Evolutionary conservation across 2,888 invertebrate genomes (phyloP).

Genomic region (Linnaemya tessellans): DNA sequence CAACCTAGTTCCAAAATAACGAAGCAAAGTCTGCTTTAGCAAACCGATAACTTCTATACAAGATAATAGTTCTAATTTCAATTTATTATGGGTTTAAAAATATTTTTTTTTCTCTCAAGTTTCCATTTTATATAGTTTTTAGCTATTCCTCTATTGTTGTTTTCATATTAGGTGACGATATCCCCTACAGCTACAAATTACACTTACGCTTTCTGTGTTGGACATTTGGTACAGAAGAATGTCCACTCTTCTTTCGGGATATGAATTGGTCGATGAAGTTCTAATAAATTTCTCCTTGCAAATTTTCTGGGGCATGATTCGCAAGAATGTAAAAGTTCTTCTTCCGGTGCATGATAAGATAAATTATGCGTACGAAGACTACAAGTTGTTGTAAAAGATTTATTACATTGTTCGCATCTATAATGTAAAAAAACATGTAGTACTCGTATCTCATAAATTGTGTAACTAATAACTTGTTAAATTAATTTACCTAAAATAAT

Average conservation of each 20-base stretch:
- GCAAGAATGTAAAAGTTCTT: conserved; percentile 79
- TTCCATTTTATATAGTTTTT: too few species aligned
- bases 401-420: conserved; percentile 76
- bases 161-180: too few species aligned
- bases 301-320: conserved; percentile 80
- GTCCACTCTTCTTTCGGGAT: conserved; percentile 77
- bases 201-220: conserved; percentile 76
- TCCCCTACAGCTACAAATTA: too few species aligned
- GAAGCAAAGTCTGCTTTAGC: too few species aligned
- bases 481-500: conserved; percentile 80
- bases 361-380: conserved; percentile 80
- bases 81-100: too few species aligned
- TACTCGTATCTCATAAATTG: background rate
- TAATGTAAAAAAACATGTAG: background rate
- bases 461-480: background rate
- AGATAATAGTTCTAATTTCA: too few species aligned
- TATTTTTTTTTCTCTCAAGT: too few species aligned
- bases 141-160: too few species aligned
- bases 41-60: too few species aligned
- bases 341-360: conserved; percentile 80
- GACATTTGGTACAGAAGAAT: conserved; percentile 79
- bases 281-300: conserved; percentile 79
- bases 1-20: too few species aligned
- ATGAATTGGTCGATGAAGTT: conserved; percentile 78
- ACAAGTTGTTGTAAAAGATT: conserved; percentile 74